Percentiles rank a stretch among this genome's conserved stretches.
phyloP scores from a whole-genome alignment of 2,113 vertebrate genomes.

The Scatophagus argus region DNA sequence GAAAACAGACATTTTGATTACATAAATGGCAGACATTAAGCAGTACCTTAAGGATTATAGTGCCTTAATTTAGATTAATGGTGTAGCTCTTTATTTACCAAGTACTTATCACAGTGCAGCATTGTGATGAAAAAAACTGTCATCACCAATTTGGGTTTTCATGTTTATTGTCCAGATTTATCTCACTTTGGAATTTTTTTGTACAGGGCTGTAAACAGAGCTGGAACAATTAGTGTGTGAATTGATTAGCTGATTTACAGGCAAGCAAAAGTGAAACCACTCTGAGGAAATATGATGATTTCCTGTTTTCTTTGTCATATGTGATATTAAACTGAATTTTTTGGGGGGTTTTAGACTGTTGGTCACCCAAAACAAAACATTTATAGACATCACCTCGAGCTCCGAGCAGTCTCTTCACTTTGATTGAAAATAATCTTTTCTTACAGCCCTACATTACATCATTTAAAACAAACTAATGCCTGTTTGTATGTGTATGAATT shows the following conservation, averaged over 20 bases:
- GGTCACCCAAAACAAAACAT: not conserved
- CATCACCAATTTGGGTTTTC: not conserved
- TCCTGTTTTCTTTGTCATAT: not conserved
- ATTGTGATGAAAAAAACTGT: no score
- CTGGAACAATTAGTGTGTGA: not conserved
- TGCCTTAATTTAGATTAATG: not conserved
- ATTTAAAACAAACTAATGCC: no score
- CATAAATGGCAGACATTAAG: conserved; percentile 3
- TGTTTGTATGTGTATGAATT: not conserved
- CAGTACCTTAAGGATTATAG: not conserved
- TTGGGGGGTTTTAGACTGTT: not conserved
- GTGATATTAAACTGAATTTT: not conserved
- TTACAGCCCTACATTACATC: not conserved
- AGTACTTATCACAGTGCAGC: conserved; percentile 7
- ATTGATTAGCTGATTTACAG: not conserved
- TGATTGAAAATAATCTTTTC: not conserved
- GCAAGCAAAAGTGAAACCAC: not conserved
- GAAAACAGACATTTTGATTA: not conserved
- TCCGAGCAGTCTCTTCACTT: no score
- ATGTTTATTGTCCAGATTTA: not conserved
- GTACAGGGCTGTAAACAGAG: not conserved
- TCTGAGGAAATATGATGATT: not conserved
- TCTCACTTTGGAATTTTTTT: not conserved
- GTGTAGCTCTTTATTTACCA: conserved; percentile 8
- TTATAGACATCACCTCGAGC: no score